Base-by-base conservation (phyloP, 2,888 invertebrate species). In the Calameuta filiformis region DNA sequence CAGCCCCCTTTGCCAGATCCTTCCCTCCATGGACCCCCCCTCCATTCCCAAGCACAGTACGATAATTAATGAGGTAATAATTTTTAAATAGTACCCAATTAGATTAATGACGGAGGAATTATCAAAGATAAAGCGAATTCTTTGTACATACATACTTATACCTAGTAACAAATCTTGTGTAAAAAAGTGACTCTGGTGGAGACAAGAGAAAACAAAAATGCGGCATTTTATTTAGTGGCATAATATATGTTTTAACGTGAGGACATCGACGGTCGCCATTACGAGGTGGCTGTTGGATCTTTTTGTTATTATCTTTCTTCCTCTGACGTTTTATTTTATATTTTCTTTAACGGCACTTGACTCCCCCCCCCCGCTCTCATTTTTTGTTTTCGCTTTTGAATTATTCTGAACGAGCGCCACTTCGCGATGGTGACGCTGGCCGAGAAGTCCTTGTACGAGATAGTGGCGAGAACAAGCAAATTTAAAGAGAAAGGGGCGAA, bases 161-260 rank as follows among this genome's bases (percentile, higher is more conserved):
- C 76, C 77, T 84, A 83, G 80, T 73, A 76, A 84, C 75, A 81
- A 83, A 82, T 81, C 68, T 85, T 75, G 79, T 85, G 82, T 85
- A 86, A 85, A 87, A 87, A 79, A 85, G 78, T 35, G 37, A 78
- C 23, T 56, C 23, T 56, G 40, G 9, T 23, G 40, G 9, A 35
- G 75, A 76, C 35, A 37, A 75, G 35, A 35, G n/a, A 68, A 35
- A 77, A 34, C 73, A 79, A 68, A 30, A 73, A 35, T 71, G 74
- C 77, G 80, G 76, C 79, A 84, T 85, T 85, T 85, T 81, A 83
- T 87, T 85, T 84, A 84, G 81, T 82, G 78, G 80, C 81, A 82
- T 84, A 84, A 83, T 82, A 79, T 84, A 78, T 79, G 83, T 83
- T 85, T 83, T 80, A 84, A 81, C 40, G 40, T 56, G 23, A 23